Percentiles rank a stretch among this genome's conserved stretches.
Conservation (phyloP, 2,113 vertebrate genomes). For the Sinocyclocheilus rhinocerous region DNA sequence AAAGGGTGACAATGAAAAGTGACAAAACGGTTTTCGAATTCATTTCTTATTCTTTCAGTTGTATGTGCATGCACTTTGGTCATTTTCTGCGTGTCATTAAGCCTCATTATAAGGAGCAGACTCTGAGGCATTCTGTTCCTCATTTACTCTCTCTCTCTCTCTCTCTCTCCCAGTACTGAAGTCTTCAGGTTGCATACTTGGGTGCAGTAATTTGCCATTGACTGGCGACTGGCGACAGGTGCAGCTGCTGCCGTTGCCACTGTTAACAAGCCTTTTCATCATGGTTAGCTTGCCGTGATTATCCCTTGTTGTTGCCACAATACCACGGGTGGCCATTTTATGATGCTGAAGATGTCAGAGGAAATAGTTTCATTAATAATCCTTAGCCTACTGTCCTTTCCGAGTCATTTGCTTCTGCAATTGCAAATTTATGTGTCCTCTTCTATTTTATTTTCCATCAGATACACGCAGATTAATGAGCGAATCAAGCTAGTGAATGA, state of each 20-base stretch:
- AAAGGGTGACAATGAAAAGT: neutral
- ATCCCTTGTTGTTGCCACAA: conserved; percentile 66
- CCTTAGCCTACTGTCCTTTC: conserved; percentile 45
- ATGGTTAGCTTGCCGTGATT: conserved; percentile 71
- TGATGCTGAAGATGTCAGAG: conserved; percentile 42
- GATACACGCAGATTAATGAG: conserved; percentile 31
- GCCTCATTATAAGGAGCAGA: conserved; percentile 26
- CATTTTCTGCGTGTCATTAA: conserved; percentile 56
- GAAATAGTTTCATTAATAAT: conserved; percentile 58
- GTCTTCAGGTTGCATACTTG: conserved; percentile 75
- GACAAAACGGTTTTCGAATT: neutral
- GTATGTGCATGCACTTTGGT: conserved; percentile 43
- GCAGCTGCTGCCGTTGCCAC: conserved; percentile 71
- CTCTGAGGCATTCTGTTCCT: neutral
- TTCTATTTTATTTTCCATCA: conserved; percentile 29
- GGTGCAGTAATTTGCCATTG: conserved; percentile 78
- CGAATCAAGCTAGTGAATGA: conserved; percentile 32
- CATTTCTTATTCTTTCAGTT: conserved; percentile 7
- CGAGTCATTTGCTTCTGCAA: conserved; percentile 32
- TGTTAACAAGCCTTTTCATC: conserved; percentile 77
- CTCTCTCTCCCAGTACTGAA: conserved; percentile 24
- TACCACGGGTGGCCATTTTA: conserved; percentile 51
- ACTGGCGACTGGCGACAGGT: conserved; percentile 72
- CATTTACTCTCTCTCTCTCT: neutral
- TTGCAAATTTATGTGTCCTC: conserved; percentile 37